phyloP scores from a whole-genome alignment of 35 echinoderm and acorn worm species.

The Chiridota heheva region DNA sequence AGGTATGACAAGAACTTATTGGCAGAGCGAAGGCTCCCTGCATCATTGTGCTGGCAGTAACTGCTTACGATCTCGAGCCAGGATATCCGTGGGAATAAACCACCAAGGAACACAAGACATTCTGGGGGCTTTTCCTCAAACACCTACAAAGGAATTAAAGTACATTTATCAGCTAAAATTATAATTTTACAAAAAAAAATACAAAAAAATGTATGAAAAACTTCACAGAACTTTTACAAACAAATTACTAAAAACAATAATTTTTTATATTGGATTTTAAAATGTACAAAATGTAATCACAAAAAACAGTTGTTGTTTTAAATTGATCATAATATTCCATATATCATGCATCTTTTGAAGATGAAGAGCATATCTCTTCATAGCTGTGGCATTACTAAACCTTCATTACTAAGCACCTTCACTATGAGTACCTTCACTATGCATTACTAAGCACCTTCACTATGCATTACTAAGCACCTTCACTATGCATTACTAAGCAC shows the following conservation, averaged over 20 bases:
- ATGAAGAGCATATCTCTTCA: no score
- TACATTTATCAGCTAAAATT: not conserved
- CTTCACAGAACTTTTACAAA: not conserved
- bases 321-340: no score
- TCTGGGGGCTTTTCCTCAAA: constrained; percentile 56
- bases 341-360: no score
- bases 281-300: not conserved
- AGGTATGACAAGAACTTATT: constrained; percentile 64
- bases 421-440: no score
- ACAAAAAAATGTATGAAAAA: not conserved
- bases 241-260: not conserved
- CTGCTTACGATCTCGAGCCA: constrained; percentile 56
- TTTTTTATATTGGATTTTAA: not conserved
- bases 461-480: no score
- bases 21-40: constrained; percentile 13
- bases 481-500: no score
- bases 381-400: no score
- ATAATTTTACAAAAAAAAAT: not conserved
- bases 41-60: constrained; percentile 20
- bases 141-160: constrained; percentile 63
- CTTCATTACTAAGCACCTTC: no score
- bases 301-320: not conserved
- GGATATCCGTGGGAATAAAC: constrained; percentile 72
- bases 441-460: no score
- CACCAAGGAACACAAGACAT: constrained; percentile 77